phyloP scores from a whole-genome alignment of 2,797 vertebrate genomes.

The Hoplostethus atlanticus region DNA sequence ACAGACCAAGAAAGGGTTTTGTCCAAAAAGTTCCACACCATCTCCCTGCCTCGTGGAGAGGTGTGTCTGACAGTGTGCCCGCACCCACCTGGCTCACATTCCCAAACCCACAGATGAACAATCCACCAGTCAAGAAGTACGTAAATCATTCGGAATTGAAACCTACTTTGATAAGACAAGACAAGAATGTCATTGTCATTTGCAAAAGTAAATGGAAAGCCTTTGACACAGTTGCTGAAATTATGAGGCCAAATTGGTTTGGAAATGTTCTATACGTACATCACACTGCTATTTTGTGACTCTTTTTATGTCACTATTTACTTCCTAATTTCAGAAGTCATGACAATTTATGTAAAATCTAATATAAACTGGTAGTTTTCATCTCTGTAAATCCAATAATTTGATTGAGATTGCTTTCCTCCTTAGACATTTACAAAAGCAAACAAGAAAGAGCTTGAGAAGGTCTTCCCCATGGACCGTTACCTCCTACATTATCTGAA shows the following conservation, averaged over 20 bases:
- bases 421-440: constrained; percentile 26
- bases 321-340: no score
- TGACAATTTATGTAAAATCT: no score
- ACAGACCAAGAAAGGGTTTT: constrained; percentile 72
- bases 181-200: no score
- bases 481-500: constrained; percentile 68
- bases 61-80: constrained; percentile 38
- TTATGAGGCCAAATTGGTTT: not conserved
- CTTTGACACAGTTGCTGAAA: no score
- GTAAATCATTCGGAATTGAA: not conserved
- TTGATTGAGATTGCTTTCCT: not conserved
- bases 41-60: constrained; percentile 41
- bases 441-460: constrained; percentile 52
- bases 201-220: no score
- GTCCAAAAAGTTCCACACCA: constrained; percentile 49
- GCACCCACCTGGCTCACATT: constrained; percentile 16
- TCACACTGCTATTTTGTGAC: no score
- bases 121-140: not conserved
- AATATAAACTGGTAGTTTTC: no score
- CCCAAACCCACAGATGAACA: constrained; percentile 3
- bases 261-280: not conserved
- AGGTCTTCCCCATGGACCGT: constrained; percentile 29
- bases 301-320: no score
- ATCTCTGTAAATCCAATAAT: no score
- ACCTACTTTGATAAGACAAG: not conserved